These are phyloP conservation scores for Nycticryphes semicollaris DNA, from an alignment of 2,113 vertebrate species.

Conservation along the genomic window DNA sequence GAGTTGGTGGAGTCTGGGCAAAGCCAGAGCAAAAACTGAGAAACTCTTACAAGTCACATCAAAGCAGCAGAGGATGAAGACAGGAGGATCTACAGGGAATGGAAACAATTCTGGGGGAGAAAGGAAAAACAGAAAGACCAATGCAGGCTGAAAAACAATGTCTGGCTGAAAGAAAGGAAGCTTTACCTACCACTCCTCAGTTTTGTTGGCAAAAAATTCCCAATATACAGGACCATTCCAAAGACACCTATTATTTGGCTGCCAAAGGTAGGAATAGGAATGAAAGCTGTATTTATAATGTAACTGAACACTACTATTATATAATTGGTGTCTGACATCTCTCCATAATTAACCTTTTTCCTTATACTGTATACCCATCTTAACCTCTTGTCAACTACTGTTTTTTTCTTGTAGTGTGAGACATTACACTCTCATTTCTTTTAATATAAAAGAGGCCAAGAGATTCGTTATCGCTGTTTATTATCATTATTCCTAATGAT, in stretches of 20 bases:
- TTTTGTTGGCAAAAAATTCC: neutral
- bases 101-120: neutral
- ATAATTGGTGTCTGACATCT: neutral
- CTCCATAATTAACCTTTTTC: neutral
- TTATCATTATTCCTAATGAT: constrained; percentile 41
- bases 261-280: neutral
- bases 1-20: neutral
- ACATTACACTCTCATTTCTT: neutral
- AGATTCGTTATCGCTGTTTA: constrained; percentile 37
- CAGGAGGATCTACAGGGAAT: neutral
- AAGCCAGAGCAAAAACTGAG: neutral
- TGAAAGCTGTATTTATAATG: neutral
- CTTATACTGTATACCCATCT: neutral
- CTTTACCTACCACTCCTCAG: neutral
- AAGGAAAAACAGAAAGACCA: neutral
- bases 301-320: neutral
- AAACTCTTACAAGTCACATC: neutral
- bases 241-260: neutral
- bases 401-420: neutral
- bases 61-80: neutral
- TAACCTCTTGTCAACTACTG: neutral
- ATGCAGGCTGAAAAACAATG: neutral
- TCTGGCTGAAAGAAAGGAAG: neutral
- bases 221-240: neutral
- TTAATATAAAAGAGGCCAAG: constrained; percentile 16